Evolutionary conservation across 2,888 invertebrate species (phyloP), one percentile per base, ranked within the genome.

Genomic region (Orthosia cruda): DNA sequence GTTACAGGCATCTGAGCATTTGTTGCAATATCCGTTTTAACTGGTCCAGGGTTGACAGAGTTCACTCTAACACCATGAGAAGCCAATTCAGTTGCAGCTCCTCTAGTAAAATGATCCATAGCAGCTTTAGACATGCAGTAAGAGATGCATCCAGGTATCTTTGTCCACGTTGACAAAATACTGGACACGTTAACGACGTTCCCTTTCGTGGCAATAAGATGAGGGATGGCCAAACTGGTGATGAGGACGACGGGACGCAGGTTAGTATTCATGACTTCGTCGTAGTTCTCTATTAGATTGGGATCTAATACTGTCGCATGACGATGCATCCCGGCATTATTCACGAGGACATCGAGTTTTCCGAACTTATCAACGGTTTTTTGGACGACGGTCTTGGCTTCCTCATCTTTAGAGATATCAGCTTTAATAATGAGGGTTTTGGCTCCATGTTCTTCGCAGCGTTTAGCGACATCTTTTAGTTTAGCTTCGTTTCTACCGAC

Each of bases 41-140:
- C 89, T 1, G 88, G 83, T 5, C 91, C 92, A 23, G 91, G 92
- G 52, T 88, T 90, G 0, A 92, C 81, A 12, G 88, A 69, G 65
- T 92, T 92, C 0, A 98, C 98, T 57, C 99, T 96, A 0, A 99
- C 98, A 76, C 98, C 97, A 90, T 97, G 97, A 0, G 96, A 79
- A 23, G 98, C 98, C 59, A 98, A 92, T 88, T 98, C 99, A 59
- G 99, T 93, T 11, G 92, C 93, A 32, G 80, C 85, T 4, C 82
- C 78, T 50, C 88, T 84, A 0, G 92, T 90, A 52, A 93, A 93
- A 66, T 89, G 88, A 40, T 88, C 85, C 15, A 93, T n/a, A 3
- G 82, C 90, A 15, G 92, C 91, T 74, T 93, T 93, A 0, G 91
- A 90, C 13, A 86, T 66, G 13, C 74, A 52, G n/a, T 91, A 91